Evolutionary conservation across 2,113 vertebrate species (phyloP).

Genomic region (Tyto alba): DNA sequence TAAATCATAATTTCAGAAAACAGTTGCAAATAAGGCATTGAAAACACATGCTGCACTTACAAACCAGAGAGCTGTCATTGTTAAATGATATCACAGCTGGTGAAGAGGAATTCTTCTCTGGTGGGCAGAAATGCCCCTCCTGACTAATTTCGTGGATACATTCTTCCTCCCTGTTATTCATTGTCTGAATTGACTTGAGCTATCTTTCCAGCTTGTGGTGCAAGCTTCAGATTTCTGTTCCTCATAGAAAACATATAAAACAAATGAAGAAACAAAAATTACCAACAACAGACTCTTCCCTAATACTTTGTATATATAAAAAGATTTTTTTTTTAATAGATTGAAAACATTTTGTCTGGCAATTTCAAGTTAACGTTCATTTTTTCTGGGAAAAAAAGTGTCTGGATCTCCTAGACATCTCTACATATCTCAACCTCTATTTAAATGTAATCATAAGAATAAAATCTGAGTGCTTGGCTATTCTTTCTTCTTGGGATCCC

Average conservation of each 20-base stretch:
- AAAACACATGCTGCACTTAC: background rate
- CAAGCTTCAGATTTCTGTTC: background rate
- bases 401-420: background rate
- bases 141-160: background rate
- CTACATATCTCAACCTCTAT: background rate
- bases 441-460: background rate
- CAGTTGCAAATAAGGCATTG: background rate
- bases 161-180: background rate
- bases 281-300: background rate
- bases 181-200: background rate
- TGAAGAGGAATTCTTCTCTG: constrained; percentile 16
- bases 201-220: background rate
- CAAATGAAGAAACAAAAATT: background rate
- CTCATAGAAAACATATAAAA: background rate
- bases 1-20: background rate
- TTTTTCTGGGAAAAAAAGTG: background rate
- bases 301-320: background rate
- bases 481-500: background rate
- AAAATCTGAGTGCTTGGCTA: background rate
- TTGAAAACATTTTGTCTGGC: background rate
- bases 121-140: constrained; percentile 30
- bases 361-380: background rate
- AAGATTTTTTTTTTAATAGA: background rate
- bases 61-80: background rate
- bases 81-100: constrained; percentile 35